A percentile compares a stretch with the other conserved stretches of the same genome.
phyloP scores from a whole-genome alignment of 2,888 invertebrate genomes.

The Cryptosula pallasiana region DNA sequence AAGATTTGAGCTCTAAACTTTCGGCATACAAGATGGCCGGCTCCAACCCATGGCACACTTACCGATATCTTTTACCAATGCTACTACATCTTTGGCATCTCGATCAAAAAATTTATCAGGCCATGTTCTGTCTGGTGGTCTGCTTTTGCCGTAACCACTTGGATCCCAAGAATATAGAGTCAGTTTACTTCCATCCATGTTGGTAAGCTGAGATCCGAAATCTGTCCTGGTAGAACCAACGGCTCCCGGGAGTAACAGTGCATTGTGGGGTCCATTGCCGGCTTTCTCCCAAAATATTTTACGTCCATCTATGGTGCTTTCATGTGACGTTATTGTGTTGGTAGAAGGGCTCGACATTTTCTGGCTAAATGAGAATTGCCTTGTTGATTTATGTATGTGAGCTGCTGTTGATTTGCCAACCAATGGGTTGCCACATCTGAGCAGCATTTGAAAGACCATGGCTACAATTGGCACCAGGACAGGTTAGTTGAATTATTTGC shows the following conservation, averaged over 20 bases:
- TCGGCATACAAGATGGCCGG: too few relatives aligned
- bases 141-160: slow-evolving; percentile 78
- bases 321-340: background rate
- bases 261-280: slow-evolving; percentile 60
- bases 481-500: too few relatives aligned
- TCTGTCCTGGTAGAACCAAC: slow-evolving; percentile 73
- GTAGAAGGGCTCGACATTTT: background rate
- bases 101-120: slow-evolving; percentile 65
- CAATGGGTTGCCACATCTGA: too few relatives aligned
- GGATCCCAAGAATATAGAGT: slow-evolving; percentile 61
- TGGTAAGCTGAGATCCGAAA: slow-evolving; percentile 63
- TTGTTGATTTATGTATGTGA: background rate
- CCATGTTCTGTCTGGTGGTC: slow-evolving; percentile 72
- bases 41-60: too few relatives aligned
- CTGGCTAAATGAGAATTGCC: background rate
- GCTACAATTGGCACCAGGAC: too few relatives aligned
- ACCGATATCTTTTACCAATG: slow-evolving; percentile 65
- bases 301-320: background rate
- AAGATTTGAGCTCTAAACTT: too few relatives aligned
- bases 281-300: slow-evolving; percentile 35
- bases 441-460: too few relatives aligned
- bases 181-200: slow-evolving; percentile 56
- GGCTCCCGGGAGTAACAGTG: slow-evolving; percentile 55
- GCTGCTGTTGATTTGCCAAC: background rate
- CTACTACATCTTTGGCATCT: slow-evolving; percentile 68